Conservation (phyloP, 2,888 invertebrate genomes). For the Perithous albicinctus region DNA sequence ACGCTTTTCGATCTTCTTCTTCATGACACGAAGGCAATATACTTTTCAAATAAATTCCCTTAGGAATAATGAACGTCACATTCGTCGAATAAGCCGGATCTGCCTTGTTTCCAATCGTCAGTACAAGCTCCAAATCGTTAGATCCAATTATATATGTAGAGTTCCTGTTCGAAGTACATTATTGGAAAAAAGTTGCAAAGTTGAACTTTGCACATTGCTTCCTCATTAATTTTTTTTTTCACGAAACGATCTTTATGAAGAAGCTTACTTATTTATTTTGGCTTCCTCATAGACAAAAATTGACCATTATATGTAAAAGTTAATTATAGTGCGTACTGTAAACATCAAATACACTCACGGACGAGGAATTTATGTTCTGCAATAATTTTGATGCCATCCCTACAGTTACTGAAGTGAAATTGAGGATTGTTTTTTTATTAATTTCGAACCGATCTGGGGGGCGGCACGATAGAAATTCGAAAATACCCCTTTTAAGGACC, state of each 20-base stretch:
- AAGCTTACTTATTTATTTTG: too few species aligned
- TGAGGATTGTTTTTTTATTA: too few species aligned
- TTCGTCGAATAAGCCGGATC: conserved; percentile 77
- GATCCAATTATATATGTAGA: too few species aligned
- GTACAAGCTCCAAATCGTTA: conserved; percentile 73
- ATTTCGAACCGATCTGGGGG: too few species aligned
- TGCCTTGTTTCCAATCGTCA: conserved; percentile 72
- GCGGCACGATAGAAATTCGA: too few species aligned
- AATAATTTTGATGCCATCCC: conserved; percentile 73
- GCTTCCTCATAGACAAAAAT: too few species aligned
- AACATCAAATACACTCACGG: background rate
- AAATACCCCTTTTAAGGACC: too few species aligned
- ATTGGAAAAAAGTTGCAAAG: too few species aligned
- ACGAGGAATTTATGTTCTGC: conserved; percentile 59
- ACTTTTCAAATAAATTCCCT: conserved; percentile 73
- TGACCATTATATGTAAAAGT: background rate
- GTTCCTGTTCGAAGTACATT: too few species aligned
- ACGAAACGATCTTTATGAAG: too few species aligned
- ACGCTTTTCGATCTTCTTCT: conserved; percentile 34
- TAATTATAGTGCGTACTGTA: background rate
- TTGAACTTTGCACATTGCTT: too few species aligned
- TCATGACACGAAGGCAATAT: conserved; percentile 75
- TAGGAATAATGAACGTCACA: conserved; percentile 72
- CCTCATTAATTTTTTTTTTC: too few species aligned
- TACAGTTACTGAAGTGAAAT: conserved; percentile 70